Percentiles rank a stretch among this genome's conserved stretches.
phyloP scores from a whole-genome alignment of 2,797 vertebrate genomes.

The Pterois miles region DNA sequence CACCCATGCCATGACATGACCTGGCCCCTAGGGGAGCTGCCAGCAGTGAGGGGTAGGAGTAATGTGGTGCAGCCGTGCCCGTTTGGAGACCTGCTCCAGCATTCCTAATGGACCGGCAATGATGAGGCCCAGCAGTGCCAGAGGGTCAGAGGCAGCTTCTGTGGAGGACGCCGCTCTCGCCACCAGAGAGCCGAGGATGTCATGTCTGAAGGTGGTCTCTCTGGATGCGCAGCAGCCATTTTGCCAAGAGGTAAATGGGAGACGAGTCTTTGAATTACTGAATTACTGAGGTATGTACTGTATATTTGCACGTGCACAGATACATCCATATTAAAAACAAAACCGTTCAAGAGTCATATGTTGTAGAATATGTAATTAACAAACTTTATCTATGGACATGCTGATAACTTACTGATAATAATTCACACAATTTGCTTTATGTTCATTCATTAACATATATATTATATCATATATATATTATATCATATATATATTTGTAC shows the following conservation, averaged over 20 bases:
- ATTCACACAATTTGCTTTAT: neutral
- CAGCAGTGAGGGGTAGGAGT: constrained; percentile 81
- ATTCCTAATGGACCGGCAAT: constrained; percentile 85
- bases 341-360: neutral
- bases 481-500: neutral
- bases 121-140: constrained; percentile 83
- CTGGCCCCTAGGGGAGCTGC: constrained; percentile 83
- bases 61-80: constrained; percentile 78
- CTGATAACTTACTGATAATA: neutral
- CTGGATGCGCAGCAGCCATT: constrained; percentile 68
- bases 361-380: neutral
- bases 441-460: neutral
- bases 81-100: constrained; percentile 80
- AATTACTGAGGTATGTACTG: constrained; percentile 40
- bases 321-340: neutral
- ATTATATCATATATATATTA: no score
- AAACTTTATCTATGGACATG: neutral
- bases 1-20: constrained; percentile 85
- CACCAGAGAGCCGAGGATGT: constrained; percentile 77
- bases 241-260: constrained; percentile 71
- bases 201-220: constrained; percentile 82
- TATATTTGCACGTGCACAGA: constrained; percentile 31
- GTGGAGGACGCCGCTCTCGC: constrained; percentile 76
- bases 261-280: constrained; percentile 55
- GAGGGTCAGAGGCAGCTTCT: constrained; percentile 84